Evolutionary conservation across 2,888 invertebrate species (phyloP).

Genomic region (Mongoloraphidia duomilia): DNA sequence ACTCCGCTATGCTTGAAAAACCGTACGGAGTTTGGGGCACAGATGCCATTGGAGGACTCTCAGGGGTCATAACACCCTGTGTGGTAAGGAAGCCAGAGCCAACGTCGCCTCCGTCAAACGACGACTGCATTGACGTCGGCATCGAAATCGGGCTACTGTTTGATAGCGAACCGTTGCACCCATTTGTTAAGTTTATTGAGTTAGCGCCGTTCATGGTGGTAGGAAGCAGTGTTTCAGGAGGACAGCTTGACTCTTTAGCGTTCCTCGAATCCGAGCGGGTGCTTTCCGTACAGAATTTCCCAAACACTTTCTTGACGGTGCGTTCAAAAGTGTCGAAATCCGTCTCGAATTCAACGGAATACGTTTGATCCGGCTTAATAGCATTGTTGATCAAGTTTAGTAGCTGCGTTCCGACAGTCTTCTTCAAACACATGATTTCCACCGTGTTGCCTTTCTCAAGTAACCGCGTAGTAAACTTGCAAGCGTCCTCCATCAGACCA

Average conservation of each 20-base stretch:
- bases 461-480: conserved; percentile 68
- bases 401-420: conserved; percentile 63
- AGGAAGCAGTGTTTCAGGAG: conserved; percentile 30
- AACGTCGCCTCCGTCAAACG: conserved; percentile 58
- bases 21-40: conserved; percentile 33
- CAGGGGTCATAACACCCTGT: conserved; percentile 21
- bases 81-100: conserved; percentile 21
- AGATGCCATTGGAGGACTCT: conserved; percentile 25
- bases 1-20: conserved; percentile 66
- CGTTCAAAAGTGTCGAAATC: conserved; percentile 66
- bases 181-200: conserved; percentile 19
- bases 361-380: conserved; percentile 67
- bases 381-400: conserved; percentile 63
- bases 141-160: conserved; percentile 56
- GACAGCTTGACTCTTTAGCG: conserved; percentile 35
- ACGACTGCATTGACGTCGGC: conserved; percentile 56
- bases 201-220: conserved; percentile 21
- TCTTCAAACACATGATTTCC: conserved; percentile 72
- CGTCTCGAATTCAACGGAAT: conserved; percentile 67
- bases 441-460: conserved; percentile 72
- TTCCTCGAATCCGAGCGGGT: conserved; percentile 25
- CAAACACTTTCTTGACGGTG: conserved; percentile 55
- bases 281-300: conserved; percentile 53
- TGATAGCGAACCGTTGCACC: conserved; percentile 38
- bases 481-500: conserved; percentile 74